Conservation (phyloP, 2,113 vertebrate species). For the Corythoichthys intestinalis region DNA sequence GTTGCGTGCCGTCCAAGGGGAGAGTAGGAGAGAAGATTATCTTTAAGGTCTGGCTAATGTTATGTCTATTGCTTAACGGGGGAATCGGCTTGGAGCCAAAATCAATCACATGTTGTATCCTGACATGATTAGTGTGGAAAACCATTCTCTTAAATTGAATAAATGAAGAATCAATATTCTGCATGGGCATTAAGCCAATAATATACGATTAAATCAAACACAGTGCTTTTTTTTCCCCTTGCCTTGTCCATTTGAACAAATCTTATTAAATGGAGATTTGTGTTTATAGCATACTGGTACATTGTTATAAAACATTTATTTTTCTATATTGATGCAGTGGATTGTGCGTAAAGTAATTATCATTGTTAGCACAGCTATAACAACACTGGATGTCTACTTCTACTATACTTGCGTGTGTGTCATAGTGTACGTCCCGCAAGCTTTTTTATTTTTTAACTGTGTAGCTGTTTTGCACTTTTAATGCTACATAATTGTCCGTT, state of each 20-base stretch:
- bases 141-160: background rate
- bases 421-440: background rate
- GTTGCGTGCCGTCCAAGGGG: constrained; percentile 40
- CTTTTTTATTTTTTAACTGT: background rate
- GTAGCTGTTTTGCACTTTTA: background rate
- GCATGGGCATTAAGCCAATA: constrained; percentile 16
- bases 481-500: constrained; percentile 8
- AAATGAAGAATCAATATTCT: background rate
- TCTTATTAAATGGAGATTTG: constrained; percentile 10
- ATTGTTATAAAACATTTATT: constrained; percentile 19
- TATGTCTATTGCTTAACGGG: constrained; percentile 38
- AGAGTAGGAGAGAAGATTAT: constrained; percentile 38
- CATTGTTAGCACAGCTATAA: background rate
- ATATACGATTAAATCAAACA: constrained; percentile 14
- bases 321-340: constrained; percentile 2
- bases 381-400: constrained; percentile 4
- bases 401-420: constrained; percentile 4
- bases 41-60: constrained; percentile 36
- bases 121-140: constrained; percentile 7
- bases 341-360: constrained; percentile 2
- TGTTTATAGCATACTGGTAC: constrained; percentile 14
- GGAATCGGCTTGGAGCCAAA: constrained; percentile 37
- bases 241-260: constrained; percentile 37
- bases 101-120: constrained; percentile 19
- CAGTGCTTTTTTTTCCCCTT: constrained; percentile 28